Evolutionary conservation across 2,797 vertebrate species (phyloP).

Genomic region (Botia almorhae): DNA sequence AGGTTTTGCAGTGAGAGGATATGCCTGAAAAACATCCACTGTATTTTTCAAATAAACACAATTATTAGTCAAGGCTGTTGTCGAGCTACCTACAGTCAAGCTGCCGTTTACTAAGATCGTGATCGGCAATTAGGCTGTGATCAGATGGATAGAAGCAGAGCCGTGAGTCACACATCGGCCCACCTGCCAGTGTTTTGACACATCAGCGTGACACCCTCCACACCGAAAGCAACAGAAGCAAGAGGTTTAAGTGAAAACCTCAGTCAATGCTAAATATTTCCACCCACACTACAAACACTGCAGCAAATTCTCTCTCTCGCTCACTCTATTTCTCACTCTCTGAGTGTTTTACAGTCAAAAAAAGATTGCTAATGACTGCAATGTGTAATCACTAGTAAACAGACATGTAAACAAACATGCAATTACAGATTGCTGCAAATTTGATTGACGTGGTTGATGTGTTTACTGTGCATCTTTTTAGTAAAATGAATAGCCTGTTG

Average conservation of each 20-base stretch:
- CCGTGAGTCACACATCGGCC: slow-evolving; percentile 37
- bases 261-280: slow-evolving; percentile 25
- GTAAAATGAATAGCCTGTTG: background rate
- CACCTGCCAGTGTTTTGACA: slow-evolving; percentile 44
- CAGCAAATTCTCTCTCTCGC: background rate
- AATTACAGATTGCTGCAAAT: background rate
- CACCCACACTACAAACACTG: slow-evolving; percentile 29
- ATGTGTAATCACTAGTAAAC: slow-evolving; percentile 17
- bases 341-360: slow-evolving; percentile 10
- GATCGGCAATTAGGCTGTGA: slow-evolving; percentile 16
- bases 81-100: background rate
- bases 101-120: background rate
- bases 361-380: slow-evolving; percentile 15
- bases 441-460: background rate
- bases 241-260: background rate
- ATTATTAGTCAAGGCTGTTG: slow-evolving; percentile 22
- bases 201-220: slow-evolving; percentile 34
- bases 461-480: background rate
- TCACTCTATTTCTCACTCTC: background rate
- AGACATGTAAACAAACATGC: slow-evolving; percentile 14
- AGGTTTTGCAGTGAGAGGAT: background rate
- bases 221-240: slow-evolving; percentile 26
- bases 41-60: background rate
- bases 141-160: background rate
- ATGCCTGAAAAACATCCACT: background rate